phyloP scores from a whole-genome alignment of 2,113 vertebrate species.

The Platycercus adscitus region DNA sequence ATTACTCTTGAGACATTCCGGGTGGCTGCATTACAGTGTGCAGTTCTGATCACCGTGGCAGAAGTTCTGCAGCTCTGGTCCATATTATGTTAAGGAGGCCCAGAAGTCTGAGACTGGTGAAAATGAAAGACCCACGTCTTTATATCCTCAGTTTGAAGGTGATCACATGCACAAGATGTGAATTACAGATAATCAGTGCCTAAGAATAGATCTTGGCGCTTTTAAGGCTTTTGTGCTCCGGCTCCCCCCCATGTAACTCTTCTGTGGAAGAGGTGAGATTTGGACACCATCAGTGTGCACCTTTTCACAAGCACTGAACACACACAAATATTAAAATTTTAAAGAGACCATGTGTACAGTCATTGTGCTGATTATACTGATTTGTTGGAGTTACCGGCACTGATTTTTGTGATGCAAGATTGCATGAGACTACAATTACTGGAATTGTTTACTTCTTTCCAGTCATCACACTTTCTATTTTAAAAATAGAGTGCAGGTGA shows the following conservation, averaged over 20 bases:
- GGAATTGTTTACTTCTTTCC: not conserved
- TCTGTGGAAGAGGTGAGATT: not conserved
- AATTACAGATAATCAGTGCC: not conserved
- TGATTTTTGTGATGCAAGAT: not conserved
- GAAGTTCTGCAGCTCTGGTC: not conserved
- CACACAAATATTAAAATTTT: not conserved
- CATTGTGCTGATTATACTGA: not conserved
- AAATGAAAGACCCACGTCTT: rapidly evolving
- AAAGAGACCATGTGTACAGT: not conserved
- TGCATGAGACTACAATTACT: not conserved
- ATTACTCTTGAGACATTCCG: not conserved
- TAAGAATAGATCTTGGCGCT: not conserved
- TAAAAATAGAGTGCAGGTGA: not conserved
- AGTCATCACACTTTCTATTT: not conserved
- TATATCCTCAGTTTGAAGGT: not conserved
- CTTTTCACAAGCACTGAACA: not conserved
- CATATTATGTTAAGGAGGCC: not conserved
- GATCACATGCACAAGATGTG: not conserved
- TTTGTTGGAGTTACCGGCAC: not conserved
- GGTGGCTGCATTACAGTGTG: not conserved
- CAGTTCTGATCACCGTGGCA: rapidly evolving
- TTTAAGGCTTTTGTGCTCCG: not conserved
- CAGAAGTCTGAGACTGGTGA: not conserved
- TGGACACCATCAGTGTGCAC: rapidly evolving
- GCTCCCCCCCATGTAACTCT: rapidly evolving